A percentile compares a stretch with the other conserved stretches of the same genome.
Conservation (phyloP, 1,140 invertebrate genomes). For the Amyelois transitella region DNA sequence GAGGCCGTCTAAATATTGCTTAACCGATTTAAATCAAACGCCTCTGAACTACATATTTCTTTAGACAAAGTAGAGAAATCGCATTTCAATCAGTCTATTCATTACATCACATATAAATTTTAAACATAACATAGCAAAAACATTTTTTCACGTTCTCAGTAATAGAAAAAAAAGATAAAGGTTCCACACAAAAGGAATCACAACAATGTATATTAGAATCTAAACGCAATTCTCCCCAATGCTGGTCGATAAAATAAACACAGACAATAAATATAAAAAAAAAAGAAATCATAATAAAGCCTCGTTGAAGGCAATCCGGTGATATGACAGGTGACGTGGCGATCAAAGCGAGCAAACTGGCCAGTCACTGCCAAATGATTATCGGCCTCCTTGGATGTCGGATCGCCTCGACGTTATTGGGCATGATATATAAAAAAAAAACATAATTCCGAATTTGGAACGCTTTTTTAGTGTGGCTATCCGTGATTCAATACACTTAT, state of each 20-base stretch:
- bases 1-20: too few relatives aligned
- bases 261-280: slow-evolving; percentile 35
- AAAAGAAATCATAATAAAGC: slow-evolving; percentile 40
- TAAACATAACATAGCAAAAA: too few relatives aligned
- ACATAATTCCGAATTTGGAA: not conserved
- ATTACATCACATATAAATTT: too few relatives aligned
- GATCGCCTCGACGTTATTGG: slow-evolving; percentile 38
- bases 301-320: slow-evolving; percentile 40
- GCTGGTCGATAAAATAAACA: slow-evolving; percentile 37
- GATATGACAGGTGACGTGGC: slow-evolving; percentile 52
- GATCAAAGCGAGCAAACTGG: slow-evolving; percentile 40
- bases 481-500: too few relatives aligned
- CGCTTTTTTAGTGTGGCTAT: not conserved
- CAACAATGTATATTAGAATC: slow-evolving; percentile 2
- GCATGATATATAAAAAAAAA: slow-evolving; percentile 32
- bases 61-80: too few relatives aligned
- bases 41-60: too few relatives aligned
- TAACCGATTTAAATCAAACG: too few relatives aligned
- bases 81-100: too few relatives aligned
- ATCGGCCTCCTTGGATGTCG: slow-evolving; percentile 36
- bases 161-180: not conserved
- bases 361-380: slow-evolving; percentile 59
- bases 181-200: not conserved
- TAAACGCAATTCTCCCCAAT: slow-evolving; percentile 16
- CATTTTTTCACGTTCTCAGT: too few relatives aligned